A percentile compares a stretch with the other conserved stretches of the same genome.
Evolutionary conservation across 2,113 vertebrate species (phyloP).

Genomic region (Empidonax alnorum): DNA sequence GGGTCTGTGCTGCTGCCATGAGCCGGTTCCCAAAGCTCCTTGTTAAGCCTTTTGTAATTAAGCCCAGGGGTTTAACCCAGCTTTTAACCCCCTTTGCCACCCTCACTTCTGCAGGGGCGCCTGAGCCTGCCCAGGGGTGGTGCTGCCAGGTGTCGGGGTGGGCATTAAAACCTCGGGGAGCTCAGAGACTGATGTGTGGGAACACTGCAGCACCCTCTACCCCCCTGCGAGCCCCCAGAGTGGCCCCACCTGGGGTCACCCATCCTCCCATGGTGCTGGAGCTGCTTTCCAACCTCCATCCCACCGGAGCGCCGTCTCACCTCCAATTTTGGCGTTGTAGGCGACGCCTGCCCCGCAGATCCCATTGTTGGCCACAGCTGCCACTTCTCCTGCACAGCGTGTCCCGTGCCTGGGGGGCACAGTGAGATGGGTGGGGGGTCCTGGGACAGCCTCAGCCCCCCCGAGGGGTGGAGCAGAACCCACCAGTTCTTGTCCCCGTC

Average conservation of each 20-base stretch:
- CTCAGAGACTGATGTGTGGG: rapidly evolving
- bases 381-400: constrained; percentile 79
- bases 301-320: background rate
- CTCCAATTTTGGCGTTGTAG: constrained; percentile 76
- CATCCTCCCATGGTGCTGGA: rapidly evolving
- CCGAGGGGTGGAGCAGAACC: background rate
- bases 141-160: background rate
- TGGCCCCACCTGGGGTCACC: background rate
- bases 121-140: background rate
- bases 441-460: rapidly evolving
- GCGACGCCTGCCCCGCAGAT: constrained; percentile 75
- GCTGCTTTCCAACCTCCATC: rapidly evolving
- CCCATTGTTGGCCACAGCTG: constrained; percentile 69
- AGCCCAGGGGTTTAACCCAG: background rate
- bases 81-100: background rate
- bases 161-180: rapidly evolving
- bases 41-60: background rate
- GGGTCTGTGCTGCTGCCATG: rapidly evolving
- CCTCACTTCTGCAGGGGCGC: rapidly evolving
- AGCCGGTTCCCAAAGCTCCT: background rate
- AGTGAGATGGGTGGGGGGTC: background rate
- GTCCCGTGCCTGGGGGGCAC: constrained; percentile 77
- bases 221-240: too few relatives aligned
- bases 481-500: constrained; percentile 73
- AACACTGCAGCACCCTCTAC: background rate